phyloP scores from a whole-genome alignment of 2,113 vertebrate genomes.

The Elanoides forficatus region DNA sequence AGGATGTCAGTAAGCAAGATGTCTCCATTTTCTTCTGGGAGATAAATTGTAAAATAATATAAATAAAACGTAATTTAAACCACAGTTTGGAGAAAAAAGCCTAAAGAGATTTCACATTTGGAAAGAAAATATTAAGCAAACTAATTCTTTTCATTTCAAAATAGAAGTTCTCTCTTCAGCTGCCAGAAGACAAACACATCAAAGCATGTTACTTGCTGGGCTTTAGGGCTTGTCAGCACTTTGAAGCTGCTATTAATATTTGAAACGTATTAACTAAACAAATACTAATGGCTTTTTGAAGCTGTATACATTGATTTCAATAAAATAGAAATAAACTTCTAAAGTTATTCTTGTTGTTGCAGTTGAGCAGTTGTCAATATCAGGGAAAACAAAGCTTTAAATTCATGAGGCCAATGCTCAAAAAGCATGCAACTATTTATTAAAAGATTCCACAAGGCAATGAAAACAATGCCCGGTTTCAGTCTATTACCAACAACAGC shows the following conservation, averaged over 20 bases:
- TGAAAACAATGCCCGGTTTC: neutral
- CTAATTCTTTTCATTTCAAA: conserved; percentile 23
- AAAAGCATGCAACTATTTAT: neutral
- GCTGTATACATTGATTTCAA: neutral
- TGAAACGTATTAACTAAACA: conserved; percentile 10
- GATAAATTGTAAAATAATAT: neutral
- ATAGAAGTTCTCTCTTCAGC: neutral
- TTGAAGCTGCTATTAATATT: conserved; percentile 20
- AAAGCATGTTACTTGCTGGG: conserved; percentile 21
- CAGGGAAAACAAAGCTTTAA: neutral
- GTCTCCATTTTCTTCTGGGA: neutral
- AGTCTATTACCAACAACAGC: neutral
- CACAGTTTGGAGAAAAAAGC: neutral
- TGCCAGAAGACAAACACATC: conserved; percentile 34
- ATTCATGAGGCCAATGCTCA: neutral
- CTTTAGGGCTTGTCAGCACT: conserved; percentile 8
- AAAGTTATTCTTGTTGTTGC: neutral
- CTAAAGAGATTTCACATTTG: neutral
- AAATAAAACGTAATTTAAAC: neutral
- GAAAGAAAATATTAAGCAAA: conserved; percentile 34
- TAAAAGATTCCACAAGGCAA: neutral
- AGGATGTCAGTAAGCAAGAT: neutral
- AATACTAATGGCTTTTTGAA: conserved; percentile 1
- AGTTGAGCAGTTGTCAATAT: neutral
- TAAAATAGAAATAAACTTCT: neutral